A percentile compares a stretch with the other conserved stretches of the same genome.
phyloP scores from a whole-genome alignment of 2,113 vertebrate species.

The Austrofundulus limnaeus region DNA sequence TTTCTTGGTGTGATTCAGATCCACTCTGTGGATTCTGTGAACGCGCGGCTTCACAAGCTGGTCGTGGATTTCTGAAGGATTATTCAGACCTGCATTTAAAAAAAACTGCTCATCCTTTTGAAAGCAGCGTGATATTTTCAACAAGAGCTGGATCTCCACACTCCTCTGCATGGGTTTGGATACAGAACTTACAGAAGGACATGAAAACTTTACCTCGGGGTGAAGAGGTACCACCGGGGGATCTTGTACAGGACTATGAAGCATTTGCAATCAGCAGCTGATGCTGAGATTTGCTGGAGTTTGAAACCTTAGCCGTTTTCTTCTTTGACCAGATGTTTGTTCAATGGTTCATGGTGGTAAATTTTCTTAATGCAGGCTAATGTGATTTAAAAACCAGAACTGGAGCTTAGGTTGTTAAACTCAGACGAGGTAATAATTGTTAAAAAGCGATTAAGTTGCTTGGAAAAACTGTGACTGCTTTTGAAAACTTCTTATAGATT shows the following conservation, averaged over 20 bases:
- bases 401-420: not conserved
- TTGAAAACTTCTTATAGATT: constrained; percentile 15
- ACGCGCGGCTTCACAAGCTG: not conserved
- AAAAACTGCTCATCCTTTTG: too few relatives aligned
- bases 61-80: not conserved
- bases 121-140: not conserved
- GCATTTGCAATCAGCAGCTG: not conserved
- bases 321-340: not conserved
- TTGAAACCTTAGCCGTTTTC: not conserved
- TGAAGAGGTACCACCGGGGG: not conserved
- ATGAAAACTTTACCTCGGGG: not conserved
- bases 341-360: not conserved
- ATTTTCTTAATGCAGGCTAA: not conserved
- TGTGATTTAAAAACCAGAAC: not conserved
- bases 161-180: not conserved
- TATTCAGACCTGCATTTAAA: too few relatives aligned
- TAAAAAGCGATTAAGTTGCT: too few relatives aligned
- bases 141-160: not conserved
- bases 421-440: too few relatives aligned
- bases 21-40: not conserved
- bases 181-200: not conserved
- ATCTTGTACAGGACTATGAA: not conserved
- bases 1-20: not conserved
- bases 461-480: not conserved
- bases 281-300: not conserved